phyloP scores from a whole-genome alignment of 2,113 vertebrate species.

The Paratilapia polleni region DNA sequence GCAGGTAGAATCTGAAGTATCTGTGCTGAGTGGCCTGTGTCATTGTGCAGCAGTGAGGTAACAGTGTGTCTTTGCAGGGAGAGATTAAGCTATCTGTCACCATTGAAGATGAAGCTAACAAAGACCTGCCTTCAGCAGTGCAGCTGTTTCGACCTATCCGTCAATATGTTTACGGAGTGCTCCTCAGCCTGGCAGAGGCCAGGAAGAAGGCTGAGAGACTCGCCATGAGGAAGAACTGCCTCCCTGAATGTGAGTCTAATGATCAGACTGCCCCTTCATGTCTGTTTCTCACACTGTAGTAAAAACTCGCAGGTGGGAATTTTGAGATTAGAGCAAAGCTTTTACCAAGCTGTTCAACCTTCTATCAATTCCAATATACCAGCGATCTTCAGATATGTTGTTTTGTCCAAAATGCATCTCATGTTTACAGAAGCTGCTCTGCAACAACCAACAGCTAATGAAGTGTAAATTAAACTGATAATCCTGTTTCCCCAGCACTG shows the following conservation, averaged over 20 bases:
- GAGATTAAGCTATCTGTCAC: conserved; percentile 96
- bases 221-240: conserved; percentile 92
- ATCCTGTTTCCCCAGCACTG: no score
- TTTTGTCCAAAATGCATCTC: no score
- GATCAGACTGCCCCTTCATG: not conserved
- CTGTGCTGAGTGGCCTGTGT: not conserved
- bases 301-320: not conserved
- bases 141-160: conserved; percentile 93
- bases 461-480: no score
- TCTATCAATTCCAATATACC: no score
- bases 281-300: not conserved
- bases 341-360: not conserved
- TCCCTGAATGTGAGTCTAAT: conserved; percentile 82
- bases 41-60: not conserved
- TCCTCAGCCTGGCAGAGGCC: conserved; percentile 95
- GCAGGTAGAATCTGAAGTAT: not conserved
- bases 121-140: conserved; percentile 94
- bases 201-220: conserved; percentile 94
- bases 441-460: no score
- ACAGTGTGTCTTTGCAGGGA: conserved; percentile 80
- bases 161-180: conserved; percentile 96
- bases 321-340: not conserved
- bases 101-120: conserved; percentile 97
- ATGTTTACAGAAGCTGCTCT: no score
- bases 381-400: no score